A percentile compares a stretch with the other conserved stretches of the same genome.
phyloP scores from a whole-genome alignment of 2,113 vertebrate genomes.

The Lepus europaeus region DNA sequence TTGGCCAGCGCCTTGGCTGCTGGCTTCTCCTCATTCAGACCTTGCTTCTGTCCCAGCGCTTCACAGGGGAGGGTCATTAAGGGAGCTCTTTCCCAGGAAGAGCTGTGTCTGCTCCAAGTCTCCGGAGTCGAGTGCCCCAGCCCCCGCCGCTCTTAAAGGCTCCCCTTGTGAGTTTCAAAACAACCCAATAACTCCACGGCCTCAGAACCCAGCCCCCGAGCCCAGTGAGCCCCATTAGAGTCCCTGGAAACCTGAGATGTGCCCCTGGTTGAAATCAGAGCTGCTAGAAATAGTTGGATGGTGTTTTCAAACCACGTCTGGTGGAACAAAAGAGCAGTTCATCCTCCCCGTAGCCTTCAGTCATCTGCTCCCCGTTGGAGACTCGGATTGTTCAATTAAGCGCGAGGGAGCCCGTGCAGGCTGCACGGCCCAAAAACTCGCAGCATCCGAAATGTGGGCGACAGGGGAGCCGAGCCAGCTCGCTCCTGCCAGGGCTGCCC shows the following conservation, averaged over 20 bases:
- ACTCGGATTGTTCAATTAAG: slow-evolving; percentile 73
- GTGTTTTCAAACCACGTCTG: slow-evolving; percentile 77
- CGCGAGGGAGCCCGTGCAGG: slow-evolving; percentile 1
- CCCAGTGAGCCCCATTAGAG: not conserved
- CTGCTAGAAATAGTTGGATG: slow-evolving; percentile 54
- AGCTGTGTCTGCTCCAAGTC: slow-evolving; percentile 61
- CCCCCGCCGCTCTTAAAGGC: slow-evolving; percentile 54
- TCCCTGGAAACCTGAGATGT: not conserved
- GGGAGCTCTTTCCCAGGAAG: slow-evolving; percentile 81
- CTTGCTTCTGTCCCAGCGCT: slow-evolving; percentile 63
- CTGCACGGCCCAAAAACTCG: slow-evolving; percentile 37
- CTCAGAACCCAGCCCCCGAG: not conserved
- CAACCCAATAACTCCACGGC: not conserved
- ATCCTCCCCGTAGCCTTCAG: slow-evolving; percentile 13
- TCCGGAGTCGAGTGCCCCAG: slow-evolving; percentile 38
- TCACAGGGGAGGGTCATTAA: slow-evolving; percentile 64
- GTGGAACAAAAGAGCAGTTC: slow-evolving; percentile 75
- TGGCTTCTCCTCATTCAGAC: slow-evolving; percentile 76
- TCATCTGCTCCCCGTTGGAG: slow-evolving; percentile 66
- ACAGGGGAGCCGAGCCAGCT: not conserved
- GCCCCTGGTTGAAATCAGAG: not conserved
- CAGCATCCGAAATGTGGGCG: slow-evolving; percentile 33
- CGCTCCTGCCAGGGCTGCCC: not conserved
- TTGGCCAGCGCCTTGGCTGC: slow-evolving; percentile 75
- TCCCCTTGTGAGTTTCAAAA: slow-evolving; percentile 67